Evolutionary conservation across 2,113 vertebrate genomes (phyloP).

Genomic region (Ceyx melanurus): DNA sequence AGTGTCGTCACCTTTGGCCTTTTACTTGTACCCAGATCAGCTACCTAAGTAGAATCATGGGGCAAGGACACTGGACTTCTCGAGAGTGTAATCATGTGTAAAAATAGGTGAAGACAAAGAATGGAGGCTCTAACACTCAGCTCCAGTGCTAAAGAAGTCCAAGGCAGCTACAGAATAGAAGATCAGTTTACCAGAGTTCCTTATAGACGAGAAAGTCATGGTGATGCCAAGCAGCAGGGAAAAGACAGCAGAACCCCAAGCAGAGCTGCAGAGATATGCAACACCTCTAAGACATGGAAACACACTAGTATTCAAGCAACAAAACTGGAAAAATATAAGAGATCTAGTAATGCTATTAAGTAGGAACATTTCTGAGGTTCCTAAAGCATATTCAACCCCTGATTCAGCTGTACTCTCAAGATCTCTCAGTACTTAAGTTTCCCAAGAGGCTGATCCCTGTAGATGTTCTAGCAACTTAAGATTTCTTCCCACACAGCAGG

Average conservation of each 20-base stretch:
- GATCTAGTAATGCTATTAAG: neutral
- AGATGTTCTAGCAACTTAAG: neutral
- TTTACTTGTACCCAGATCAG: neutral
- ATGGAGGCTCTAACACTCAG: neutral
- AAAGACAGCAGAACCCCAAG: neutral
- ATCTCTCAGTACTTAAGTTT: neutral
- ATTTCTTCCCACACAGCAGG: neutral
- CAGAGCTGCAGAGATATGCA: neutral
- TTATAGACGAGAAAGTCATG: neutral
- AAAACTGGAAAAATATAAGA: neutral
- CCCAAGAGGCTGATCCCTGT: neutral
- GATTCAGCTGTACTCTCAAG: neutral
- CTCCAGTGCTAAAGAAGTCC: neutral
- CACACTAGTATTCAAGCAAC: neutral
- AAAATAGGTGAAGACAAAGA: neutral
- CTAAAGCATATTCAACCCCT: neutral
- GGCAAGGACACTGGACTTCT: neutral
- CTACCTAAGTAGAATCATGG: neutral
- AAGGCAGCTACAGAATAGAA: neutral
- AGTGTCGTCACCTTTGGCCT: neutral
- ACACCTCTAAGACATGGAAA: neutral
- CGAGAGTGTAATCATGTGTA: neutral
- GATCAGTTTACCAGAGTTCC: neutral
- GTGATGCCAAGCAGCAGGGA: neutral
- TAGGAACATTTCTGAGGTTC: neutral